Base-by-base conservation (phyloP, 2,113 vertebrate genomes). In the Muscicapa adusta region DNA sequence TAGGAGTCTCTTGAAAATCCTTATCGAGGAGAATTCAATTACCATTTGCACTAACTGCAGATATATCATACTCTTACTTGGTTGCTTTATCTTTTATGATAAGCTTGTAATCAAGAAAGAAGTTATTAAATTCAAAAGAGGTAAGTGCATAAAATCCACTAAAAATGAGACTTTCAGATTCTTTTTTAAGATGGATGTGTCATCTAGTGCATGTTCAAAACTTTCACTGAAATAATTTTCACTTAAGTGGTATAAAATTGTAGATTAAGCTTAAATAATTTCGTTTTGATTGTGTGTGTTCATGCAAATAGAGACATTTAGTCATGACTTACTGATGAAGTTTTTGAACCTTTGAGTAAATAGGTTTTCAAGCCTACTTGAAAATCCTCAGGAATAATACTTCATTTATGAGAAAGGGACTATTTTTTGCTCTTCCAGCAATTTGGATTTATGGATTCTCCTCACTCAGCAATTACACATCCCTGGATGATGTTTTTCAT, bases 41-140 rank as follows among this genome's bases (percentile, higher is more conserved):
- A 54, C 72, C 43, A 14, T 85, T 89, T 85, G 33, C 71, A 50
- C 29, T 66, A 63, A 47, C 43, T 73, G n/a, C 45, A 57, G 50
- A 42, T 95, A 31, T 33, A 76, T 86, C 56, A 36, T 62, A 43
- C 50, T 89, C 51, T 81, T 86, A 72, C 40, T 94, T 81, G 25
- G 28, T 62, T 88, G n/a, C 50, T 80, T 89, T 88, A 71, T 91
- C 67, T 92, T 95, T 91, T 68, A 43, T 81, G 56, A 70, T 82
- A 90, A 74, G 53, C 60, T 67, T 91, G 48, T 82, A 94, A 92
- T 92, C 78, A 92, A 90, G 82, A 79, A 62, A 77, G 47, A 82
- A 53, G 43, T 88, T 85, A 73, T 72, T 88, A 68, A 65, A 90
- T 88, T 93, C 54, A 45, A 40, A 85, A 83, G 91, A 65, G 22